Evolutionary conservation across 2,797 vertebrate species (phyloP), one percentile per base, ranked within the genome.

Genomic region (Lemur catta): DNA sequence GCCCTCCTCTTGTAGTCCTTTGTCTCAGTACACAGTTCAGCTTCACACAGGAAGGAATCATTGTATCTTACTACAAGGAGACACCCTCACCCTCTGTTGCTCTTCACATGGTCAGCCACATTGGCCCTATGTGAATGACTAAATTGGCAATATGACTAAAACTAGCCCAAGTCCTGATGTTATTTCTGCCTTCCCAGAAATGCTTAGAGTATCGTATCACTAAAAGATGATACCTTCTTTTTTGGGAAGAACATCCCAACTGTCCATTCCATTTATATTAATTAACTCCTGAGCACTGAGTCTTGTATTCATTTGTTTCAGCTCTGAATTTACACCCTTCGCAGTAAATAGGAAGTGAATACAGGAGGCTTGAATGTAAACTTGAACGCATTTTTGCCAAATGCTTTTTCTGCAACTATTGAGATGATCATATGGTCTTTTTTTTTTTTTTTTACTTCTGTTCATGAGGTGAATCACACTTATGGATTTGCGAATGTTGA

Each of bases 191-290:
- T 81, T 30, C 24, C 24, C 10, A 87, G 85, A 50, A 59, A 33
- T 92, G 7, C 18, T 3, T 17, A 18, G 59, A 26, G 7, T 13
- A 59, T 76, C 33, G 22, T 15, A 80, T 46, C 6, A 35, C 28
- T 35, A 61, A n/a, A 65, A 76, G 15, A 30, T 72, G 38, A 61
- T 41, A 10, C 6, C 20, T 24, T 91, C 10, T 18, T 6, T 46
- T 74, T 33, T 52, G 11, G 5, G 26, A 15, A 11, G 7, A 24
- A 30, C 41, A 41, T 6, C 2, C 3, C 28, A 80, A 30, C 17
- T 57, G 26, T 91, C 26, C 14, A 30, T 61, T 95, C 48, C 55
- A 26, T 76, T 67, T 67, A 50, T 84, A 20, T 57, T 41, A 86
- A 28, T 61, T 38, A 87, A 43, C 14, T 94, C 61, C 8, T 52